A percentile compares a stretch with the other conserved stretches of the same genome.
phyloP scores from a whole-genome alignment of 2,888 invertebrate species.

The Tetragonisca angustula region DNA sequence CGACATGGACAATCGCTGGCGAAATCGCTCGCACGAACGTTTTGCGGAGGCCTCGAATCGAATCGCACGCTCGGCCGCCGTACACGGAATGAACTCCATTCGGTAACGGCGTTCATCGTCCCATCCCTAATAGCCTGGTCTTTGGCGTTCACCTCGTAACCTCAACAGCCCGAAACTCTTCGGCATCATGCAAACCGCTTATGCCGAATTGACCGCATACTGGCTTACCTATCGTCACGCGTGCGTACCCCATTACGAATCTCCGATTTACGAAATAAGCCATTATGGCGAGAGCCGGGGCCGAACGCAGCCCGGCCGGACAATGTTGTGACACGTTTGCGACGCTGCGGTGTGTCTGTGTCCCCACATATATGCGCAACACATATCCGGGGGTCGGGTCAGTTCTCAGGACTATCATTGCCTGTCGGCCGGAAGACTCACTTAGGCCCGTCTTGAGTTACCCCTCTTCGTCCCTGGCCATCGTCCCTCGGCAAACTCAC shows the following conservation, averaged over 20 bases:
- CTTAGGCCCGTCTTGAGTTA: conserved; percentile 84
- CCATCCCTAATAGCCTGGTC: conserved; percentile 53
- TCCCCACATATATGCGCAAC: conserved; percentile 79
- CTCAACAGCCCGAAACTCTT: conserved; percentile 58
- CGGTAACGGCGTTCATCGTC: conserved; percentile 46
- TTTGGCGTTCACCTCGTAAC: conserved; percentile 53
- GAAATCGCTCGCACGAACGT: not conserved
- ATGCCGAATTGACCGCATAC: conserved; percentile 60
- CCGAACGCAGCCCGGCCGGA: conserved; percentile 73
- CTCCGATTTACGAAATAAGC: conserved; percentile 71
- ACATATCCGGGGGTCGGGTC: conserved; percentile 83
- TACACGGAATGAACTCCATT: conserved; percentile 18
- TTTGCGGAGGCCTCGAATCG: not conserved
- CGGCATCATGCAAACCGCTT: conserved; percentile 62
- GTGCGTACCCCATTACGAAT: conserved; percentile 59
- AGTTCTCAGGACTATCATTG: conserved; percentile 84
- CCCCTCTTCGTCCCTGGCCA: conserved; percentile 77
- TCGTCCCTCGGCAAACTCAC: conserved; percentile 71
- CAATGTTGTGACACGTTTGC: conserved; percentile 79
- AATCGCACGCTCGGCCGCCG: conserved; percentile 8
- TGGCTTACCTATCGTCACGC: conserved; percentile 53
- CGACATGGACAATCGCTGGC: not conserved
- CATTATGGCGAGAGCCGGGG: conserved; percentile 48
- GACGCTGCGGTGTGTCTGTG: conserved; percentile 66
- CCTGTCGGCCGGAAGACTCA: conserved; percentile 84